Conservation (phyloP, 2,797 vertebrate species). For the Pantherophis vulpinus region DNA sequence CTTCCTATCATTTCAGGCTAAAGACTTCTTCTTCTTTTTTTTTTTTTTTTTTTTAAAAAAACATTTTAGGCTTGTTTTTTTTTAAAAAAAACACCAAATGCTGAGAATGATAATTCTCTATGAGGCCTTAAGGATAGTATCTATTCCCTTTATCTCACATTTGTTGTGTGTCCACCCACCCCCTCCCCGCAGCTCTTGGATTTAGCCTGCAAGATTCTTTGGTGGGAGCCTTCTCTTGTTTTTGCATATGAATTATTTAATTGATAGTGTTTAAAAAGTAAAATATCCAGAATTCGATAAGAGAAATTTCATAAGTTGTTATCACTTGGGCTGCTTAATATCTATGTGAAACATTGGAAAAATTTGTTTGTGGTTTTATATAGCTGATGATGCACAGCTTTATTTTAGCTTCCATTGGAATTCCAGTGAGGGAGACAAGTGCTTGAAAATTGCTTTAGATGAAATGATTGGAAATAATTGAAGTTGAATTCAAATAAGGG, state of each 20-base stretch:
- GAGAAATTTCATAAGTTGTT: background rate
- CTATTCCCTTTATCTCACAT: background rate
- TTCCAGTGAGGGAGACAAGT: background rate
- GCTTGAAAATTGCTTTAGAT: background rate
- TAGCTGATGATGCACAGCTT: background rate
- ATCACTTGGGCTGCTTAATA: background rate
- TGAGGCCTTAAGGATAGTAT: background rate
- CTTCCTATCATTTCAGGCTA: background rate
- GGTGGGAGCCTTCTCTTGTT: background rate
- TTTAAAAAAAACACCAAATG: background rate
- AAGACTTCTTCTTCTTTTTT: background rate
- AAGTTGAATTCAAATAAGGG: background rate
- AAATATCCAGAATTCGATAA: slow-evolving; percentile 4
- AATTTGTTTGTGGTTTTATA: background rate
- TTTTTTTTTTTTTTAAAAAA: background rate
- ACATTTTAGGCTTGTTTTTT: background rate
- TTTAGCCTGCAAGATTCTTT: background rate
- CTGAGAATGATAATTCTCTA: background rate
- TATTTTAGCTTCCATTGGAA: background rate
- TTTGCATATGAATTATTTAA: background rate
- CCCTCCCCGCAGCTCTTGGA: background rate
- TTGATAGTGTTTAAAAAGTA: slow-evolving; percentile 16
- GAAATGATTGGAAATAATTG: background rate
- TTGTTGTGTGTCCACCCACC: background rate
- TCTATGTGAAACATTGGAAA: background rate